These are phyloP conservation scores for Trypoxylus dichotomus DNA, from an alignment of 1,140 invertebrate genomes.

Conservation along the genomic window DNA sequence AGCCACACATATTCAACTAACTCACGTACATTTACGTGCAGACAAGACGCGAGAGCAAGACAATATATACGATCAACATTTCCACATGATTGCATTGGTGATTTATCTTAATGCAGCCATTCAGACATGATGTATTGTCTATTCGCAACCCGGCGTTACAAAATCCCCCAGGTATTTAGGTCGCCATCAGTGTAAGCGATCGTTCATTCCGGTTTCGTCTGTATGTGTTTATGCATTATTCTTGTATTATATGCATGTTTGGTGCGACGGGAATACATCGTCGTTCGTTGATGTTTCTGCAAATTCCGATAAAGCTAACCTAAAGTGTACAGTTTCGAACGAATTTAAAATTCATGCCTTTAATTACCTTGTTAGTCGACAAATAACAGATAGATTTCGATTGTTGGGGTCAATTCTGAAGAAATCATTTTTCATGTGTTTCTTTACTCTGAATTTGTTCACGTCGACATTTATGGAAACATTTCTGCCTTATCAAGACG, in stretches of 20 bases:
- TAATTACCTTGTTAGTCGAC: no score
- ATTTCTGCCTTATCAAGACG: no score
- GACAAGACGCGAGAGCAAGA: not conserved
- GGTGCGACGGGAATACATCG: not conserved
- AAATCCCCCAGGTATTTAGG: constrained; percentile 48
- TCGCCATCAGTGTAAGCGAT: constrained; percentile 35
- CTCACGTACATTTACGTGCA: constrained; percentile 10
- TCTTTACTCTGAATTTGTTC: no score
- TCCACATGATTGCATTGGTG: constrained; percentile 49
- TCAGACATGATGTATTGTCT: constrained; percentile 49
- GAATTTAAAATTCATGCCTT: no score
- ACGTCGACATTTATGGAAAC: no score
- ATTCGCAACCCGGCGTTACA: constrained; percentile 46
- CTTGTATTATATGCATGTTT: not conserved
- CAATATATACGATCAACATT: constrained; percentile 37
- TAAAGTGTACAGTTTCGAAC: no score
- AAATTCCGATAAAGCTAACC: not conserved
- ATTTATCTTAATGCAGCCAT: constrained; percentile 47
- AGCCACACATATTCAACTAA: not conserved
- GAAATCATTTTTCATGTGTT: no score
- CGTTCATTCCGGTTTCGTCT: constrained; percentile 27
- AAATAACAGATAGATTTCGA: no score
- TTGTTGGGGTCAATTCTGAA: no score
- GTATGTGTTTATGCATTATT: not conserved
- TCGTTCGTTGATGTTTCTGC: not conserved